A percentile compares a stretch with the other conserved stretches of the same genome.
Evolutionary conservation across 2,797 vertebrate species (phyloP).

Genomic region (Melanogrammus aeglefinus): DNA sequence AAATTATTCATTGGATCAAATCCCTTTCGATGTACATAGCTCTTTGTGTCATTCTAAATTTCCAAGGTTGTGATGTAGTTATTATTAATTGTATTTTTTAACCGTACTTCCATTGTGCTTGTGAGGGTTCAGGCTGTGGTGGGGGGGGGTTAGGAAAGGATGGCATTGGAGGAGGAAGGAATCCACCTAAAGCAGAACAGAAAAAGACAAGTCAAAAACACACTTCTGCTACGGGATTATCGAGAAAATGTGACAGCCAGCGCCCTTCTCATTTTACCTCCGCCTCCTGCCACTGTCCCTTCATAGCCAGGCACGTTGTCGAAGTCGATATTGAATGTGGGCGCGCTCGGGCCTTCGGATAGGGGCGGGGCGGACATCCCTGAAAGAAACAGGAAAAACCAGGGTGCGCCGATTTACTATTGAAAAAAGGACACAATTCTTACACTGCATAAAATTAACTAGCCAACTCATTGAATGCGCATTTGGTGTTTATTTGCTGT

Average conservation of each 20-base stretch:
- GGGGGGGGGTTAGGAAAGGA: conserved; percentile 57
- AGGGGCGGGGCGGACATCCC: conserved; percentile 62
- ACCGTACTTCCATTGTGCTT: conserved; percentile 72
- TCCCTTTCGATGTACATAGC: neutral
- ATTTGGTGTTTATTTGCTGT: neutral
- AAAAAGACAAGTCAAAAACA: neutral
- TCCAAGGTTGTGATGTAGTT: neutral
- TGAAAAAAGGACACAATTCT: neutral
- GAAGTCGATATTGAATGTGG: conserved; percentile 67
- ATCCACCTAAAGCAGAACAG: conserved; percentile 62
- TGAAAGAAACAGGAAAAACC: conserved; percentile 60
- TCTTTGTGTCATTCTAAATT: neutral
- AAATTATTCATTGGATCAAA: neutral
- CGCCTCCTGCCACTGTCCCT: conserved; percentile 67
- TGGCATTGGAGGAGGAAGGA: conserved; percentile 73
- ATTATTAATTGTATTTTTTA: neutral
- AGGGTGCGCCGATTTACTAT: conserved; percentile 27
- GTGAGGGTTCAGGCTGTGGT: conserved; percentile 53
- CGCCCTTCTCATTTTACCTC: conserved; percentile 45
- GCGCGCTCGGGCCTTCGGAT: conserved; percentile 58
- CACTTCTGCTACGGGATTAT: neutral
- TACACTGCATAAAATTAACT: neutral
- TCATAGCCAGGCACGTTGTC: conserved; percentile 77
- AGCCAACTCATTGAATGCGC: conserved; percentile 7
- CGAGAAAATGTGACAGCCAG: neutral